Evolutionary conservation across 2,888 invertebrate species (phyloP), one percentile per base, ranked within the genome.

Genomic region (Choristoneura rosaceana): DNA sequence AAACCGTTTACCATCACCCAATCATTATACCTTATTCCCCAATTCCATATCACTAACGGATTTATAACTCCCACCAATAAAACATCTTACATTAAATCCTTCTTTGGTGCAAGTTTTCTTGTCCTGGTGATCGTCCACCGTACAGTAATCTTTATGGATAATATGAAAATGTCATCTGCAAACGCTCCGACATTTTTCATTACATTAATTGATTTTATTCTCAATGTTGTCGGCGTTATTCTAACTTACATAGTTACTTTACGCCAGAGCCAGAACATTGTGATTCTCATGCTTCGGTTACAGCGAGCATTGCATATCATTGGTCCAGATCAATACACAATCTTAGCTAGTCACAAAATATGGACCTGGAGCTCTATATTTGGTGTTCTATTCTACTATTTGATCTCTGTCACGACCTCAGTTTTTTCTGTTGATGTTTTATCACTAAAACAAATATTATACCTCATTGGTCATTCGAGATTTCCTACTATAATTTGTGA

Each of bases 41-140:
- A n/a, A 14, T 62, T 62, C 4, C 25, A 8, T 1, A 45, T 62
- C 3, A 62, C 9, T 45, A 8, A 45, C 7, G 25, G 25, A 14
- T 62, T 62, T 14, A 62, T 62, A 0, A 62, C 62, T 8, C 62
- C 62, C 5, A 45, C 25, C 45, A 45, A 45, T 14, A 33, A 14
- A 25, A 3, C 5, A 2, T 62, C 12, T 8, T 14, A 33, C 14
- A 9, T 62, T 17, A 62, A 62, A 25, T 45, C 62, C 25, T 45
- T 62, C 2, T 8, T 62, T 8, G 62, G 45, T 0, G 25, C 25
- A 3, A 1, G 7, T 62, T 25, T 62, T 25, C 12, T 8, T 43
- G 5, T 25, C 25, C 45, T 14, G 25, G 0, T 12, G 33, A 15
- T 4, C 8, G 33, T 8, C 7, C 25, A 45, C 2, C 45, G 12